Percentiles rank a stretch among this genome's conserved stretches.
phyloP scores from a whole-genome alignment of 2,888 invertebrate species.

The Pelosia muscerda region DNA sequence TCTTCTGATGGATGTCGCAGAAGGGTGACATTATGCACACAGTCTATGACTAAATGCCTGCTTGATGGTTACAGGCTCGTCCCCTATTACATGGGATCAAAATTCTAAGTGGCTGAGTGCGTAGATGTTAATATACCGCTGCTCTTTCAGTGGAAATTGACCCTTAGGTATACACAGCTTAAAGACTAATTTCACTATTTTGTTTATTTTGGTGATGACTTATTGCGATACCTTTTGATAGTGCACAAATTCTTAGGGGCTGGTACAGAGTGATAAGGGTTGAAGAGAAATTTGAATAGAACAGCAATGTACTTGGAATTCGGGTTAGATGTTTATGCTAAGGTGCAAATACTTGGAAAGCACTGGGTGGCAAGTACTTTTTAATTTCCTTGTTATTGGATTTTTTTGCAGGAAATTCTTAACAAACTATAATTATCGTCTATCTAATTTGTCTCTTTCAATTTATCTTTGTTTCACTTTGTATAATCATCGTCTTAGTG shows the following conservation, averaged over 20 bases:
- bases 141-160: no score
- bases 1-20: no score
- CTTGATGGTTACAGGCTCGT: no score
- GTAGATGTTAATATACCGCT: no score
- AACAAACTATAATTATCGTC: not conserved
- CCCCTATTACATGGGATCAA: no score
- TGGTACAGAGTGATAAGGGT: slow-evolving; percentile 26
- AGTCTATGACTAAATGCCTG: no score
- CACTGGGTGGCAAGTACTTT: not conserved
- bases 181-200: slow-evolving; percentile 40
- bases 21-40: no score
- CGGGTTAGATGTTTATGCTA: not conserved
- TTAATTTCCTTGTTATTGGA: not conserved
- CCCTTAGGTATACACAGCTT: slow-evolving; percentile 37
- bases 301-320: slow-evolving; percentile 5
- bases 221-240: slow-evolving; percentile 36
- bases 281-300: slow-evolving; percentile 9
- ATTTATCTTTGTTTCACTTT: not conserved
- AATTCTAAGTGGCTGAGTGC: no score
- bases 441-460: not conserved
- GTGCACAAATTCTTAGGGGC: slow-evolving; percentile 26
- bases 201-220: slow-evolving; percentile 43
- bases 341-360: not conserved
- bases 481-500: no score
- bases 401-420: not conserved